phyloP scores from a whole-genome alignment of 2,797 vertebrate species.

The Tympanoctomys barrerae region DNA sequence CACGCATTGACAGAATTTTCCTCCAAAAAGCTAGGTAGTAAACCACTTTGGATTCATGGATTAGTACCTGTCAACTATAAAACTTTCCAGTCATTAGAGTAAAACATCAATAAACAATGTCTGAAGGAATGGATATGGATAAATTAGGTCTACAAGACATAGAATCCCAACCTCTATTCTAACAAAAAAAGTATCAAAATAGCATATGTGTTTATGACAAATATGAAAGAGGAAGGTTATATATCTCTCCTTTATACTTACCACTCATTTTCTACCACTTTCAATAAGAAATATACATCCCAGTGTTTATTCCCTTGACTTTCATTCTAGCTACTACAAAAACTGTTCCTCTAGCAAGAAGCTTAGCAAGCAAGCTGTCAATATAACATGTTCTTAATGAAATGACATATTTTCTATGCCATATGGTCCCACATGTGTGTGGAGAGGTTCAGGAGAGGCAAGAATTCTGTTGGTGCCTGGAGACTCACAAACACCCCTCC shows the following conservation, averaged over 20 bases:
- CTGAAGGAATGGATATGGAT: neutral
- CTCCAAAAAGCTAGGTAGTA: conserved; percentile 1
- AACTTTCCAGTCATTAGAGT: neutral
- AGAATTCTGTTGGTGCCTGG: too few species aligned
- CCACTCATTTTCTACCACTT: neutral
- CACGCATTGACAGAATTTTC: neutral
- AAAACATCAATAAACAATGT: neutral
- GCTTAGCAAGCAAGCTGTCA: neutral
- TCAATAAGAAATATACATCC: neutral
- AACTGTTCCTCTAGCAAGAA: neutral
- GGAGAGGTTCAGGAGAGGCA: neutral
- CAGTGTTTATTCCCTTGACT: neutral
- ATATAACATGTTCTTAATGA: neutral
- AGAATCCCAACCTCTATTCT: neutral
- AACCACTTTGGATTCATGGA: conserved; percentile 6
- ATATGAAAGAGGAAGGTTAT: neutral
- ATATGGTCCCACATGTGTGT: fast-evolving
- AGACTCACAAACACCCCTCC: neutral
- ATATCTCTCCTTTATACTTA: neutral
- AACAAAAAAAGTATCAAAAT: neutral
- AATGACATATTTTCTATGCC: neutral
- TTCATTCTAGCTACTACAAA: neutral
- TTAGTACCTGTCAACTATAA: neutral
- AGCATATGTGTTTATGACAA: neutral
- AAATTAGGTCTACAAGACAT: neutral